phyloP scores from a whole-genome alignment of 2,797 vertebrate species.

The Scomberomorus guttatus region DNA sequence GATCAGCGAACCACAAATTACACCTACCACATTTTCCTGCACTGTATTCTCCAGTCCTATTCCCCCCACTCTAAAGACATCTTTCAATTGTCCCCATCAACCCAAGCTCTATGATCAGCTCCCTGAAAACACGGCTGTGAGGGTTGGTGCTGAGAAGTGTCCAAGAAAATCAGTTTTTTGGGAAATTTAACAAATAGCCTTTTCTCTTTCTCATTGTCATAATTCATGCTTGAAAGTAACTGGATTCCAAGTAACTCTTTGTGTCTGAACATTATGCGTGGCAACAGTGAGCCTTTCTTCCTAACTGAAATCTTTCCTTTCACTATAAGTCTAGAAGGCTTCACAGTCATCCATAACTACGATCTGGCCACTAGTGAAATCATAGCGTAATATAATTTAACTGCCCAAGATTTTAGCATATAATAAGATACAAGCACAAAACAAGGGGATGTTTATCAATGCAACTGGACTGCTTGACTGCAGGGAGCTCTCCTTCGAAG shows the following conservation, averaged over 20 bases:
- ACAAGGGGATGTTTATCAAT: conserved; percentile 81
- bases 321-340: conserved; percentile 65
- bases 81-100: conserved; percentile 80
- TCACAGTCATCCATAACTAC: conserved; percentile 65
- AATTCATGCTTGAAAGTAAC: conserved; percentile 56
- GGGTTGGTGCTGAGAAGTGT: conserved; percentile 76
- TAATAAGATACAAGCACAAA: conserved; percentile 85
- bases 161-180: conserved; percentile 55
- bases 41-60: conserved; percentile 69
- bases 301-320: conserved; percentile 69
- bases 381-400: conserved; percentile 70
- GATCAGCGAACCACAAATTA: conserved; percentile 69
- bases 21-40: conserved; percentile 66
- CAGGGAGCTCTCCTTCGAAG: conserved; percentile 71
- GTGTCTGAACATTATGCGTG: conserved; percentile 65
- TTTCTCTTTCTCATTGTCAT: conserved; percentile 50
- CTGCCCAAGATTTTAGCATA: conserved; percentile 81
- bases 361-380: conserved; percentile 76
- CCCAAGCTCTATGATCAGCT: conserved; percentile 83
- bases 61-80: conserved; percentile 64
- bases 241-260: conserved; percentile 48
- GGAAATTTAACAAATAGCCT: conserved; percentile 40
- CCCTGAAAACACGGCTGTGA: conserved; percentile 70
- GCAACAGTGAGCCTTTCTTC: conserved; percentile 63
- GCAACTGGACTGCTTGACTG: conserved; percentile 82